These are phyloP conservation scores for Macaria liturata DNA, from an alignment of 2,888 invertebrate species.

Conservation along the genomic window DNA sequence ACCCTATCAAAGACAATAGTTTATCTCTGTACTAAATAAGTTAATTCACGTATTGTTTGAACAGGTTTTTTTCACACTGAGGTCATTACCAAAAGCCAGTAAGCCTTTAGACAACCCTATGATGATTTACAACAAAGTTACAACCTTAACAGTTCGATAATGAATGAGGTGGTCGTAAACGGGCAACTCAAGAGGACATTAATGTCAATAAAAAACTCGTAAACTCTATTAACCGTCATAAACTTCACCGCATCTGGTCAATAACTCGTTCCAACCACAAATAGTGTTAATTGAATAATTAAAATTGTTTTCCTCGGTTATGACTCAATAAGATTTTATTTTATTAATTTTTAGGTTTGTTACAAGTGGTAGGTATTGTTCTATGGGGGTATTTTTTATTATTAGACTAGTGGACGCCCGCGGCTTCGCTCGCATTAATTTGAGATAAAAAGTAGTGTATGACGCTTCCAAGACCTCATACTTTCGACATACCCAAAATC, in stretches of 20 bases:
- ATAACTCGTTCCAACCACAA: conserved; percentile 74
- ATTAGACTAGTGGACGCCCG: no score
- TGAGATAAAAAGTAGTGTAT: no score
- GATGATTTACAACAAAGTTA: conserved; percentile 76
- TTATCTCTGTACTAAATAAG: no score
- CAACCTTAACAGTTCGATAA: conserved; percentile 79
- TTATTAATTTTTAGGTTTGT: not conserved
- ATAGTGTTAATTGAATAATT: conserved; percentile 70
- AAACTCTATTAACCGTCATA: conserved; percentile 81
- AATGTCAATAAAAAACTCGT: conserved; percentile 82
- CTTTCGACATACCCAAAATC: no score
- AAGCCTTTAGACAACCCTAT: conserved; percentile 36
- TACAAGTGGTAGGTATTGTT: no score
- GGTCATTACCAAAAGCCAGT: conserved; percentile 2
- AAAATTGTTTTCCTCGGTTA: conserved; percentile 42
- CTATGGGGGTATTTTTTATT: no score
- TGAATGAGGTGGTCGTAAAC: conserved; percentile 80
- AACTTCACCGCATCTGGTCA: conserved; percentile 79
- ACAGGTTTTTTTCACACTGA: not conserved
- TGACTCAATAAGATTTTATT: conserved; percentile 22
- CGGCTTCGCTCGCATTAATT: no score
- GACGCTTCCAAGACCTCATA: no score
- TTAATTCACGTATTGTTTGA: no score
- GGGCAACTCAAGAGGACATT: conserved; percentile 78
- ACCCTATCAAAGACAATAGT: no score